These are phyloP conservation scores for Chunga burmeisteri DNA, from an alignment of 2,113 vertebrate genomes.

Conservation along the genomic window DNA sequence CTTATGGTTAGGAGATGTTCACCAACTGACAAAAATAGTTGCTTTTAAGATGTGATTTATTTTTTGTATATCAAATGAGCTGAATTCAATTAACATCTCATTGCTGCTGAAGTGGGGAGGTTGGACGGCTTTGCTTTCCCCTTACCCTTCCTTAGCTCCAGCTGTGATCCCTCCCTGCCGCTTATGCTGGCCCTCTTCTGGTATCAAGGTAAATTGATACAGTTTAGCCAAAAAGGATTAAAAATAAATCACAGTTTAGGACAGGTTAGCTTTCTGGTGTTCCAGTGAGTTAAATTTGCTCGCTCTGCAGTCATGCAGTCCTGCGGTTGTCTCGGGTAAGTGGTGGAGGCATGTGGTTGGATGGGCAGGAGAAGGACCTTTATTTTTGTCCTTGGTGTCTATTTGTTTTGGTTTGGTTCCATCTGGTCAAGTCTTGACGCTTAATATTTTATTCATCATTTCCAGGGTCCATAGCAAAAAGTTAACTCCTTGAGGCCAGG, in stretches of 20 bases:
- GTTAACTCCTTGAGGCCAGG: not conserved
- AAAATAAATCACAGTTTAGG: not conserved
- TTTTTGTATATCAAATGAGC: not conserved
- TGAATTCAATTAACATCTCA: not conserved
- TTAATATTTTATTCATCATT: not conserved
- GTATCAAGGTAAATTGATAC: not conserved
- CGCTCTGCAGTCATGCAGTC: not conserved
- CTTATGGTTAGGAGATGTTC: not conserved
- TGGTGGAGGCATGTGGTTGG: not conserved
- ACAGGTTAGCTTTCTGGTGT: not conserved
- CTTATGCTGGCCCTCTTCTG: not conserved
- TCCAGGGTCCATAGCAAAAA: not conserved
- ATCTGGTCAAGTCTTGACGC: not conserved
- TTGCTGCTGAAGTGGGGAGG: not conserved
- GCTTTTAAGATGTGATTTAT: not conserved
- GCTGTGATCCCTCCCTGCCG: not conserved
- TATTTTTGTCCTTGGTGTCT: not conserved
- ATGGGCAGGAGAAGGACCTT: not conserved
- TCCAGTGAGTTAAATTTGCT: not conserved
- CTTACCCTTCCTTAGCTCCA: not conserved
- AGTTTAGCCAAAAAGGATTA: not conserved
- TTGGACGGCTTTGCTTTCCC: not conserved
- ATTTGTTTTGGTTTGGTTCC: not conserved
- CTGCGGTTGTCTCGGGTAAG: accelerated
- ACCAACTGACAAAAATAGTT: not conserved